phyloP scores from a whole-genome alignment of 1,140 invertebrate genomes.

The Monomorium pharaonis region DNA sequence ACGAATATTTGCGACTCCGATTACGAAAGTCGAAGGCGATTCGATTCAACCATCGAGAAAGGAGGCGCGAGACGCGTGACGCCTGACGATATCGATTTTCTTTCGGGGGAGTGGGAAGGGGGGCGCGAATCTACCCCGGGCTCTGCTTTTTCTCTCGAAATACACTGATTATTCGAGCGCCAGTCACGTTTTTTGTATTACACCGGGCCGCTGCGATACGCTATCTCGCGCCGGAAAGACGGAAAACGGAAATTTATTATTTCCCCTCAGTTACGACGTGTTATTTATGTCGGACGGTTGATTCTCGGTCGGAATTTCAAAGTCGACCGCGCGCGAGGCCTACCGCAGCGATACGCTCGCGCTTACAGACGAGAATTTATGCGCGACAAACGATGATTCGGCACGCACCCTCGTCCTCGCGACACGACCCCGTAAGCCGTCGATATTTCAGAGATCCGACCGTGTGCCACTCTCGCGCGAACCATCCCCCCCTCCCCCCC shows the following conservation, averaged over 20 bases:
- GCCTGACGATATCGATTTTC: conserved; percentile 38
- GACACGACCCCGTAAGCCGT: conserved; percentile 28
- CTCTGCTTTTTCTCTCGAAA: conserved; percentile 26
- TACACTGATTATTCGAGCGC: conserved; percentile 46
- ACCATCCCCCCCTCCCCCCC: neutral
- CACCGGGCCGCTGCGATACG: conserved; percentile 8
- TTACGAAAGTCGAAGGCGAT: conserved; percentile 48
- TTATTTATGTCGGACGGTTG: conserved; percentile 53
- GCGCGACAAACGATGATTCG: conserved; percentile 25
- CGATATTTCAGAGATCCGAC: conserved; percentile 58
- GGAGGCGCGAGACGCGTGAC: neutral
- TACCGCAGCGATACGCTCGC: neutral
- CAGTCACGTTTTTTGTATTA: conserved; percentile 65
- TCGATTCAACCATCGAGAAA: conserved; percentile 25
- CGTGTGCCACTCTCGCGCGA: neutral
- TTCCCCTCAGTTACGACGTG: conserved; percentile 28
- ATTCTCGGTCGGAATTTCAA: neutral
- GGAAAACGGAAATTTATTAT: conserved; percentile 52
- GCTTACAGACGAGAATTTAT: conserved; percentile 47
- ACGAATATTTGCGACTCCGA: conserved; percentile 47
- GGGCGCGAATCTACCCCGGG: neutral
- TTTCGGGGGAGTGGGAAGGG: no score
- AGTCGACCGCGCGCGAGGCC: conserved; percentile 4
- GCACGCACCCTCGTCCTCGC: conserved; percentile 12
- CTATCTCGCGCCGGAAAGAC: conserved; percentile 24